Base-by-base conservation (phyloP, 2,797 vertebrate genomes). In the Phoebastria nigripes region DNA sequence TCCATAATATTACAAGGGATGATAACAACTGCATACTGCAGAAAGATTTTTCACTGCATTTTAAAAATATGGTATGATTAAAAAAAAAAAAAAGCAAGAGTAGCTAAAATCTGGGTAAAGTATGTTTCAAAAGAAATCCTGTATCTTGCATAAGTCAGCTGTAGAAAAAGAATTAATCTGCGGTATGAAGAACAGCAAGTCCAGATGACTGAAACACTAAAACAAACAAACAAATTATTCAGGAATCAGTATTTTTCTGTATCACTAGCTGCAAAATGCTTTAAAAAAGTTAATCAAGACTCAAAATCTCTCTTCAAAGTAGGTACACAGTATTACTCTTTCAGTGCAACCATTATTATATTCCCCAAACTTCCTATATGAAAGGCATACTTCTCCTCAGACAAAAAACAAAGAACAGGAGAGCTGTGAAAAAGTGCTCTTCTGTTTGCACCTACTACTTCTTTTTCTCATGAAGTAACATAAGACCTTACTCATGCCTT, bases 1-100 rank as follows among this genome's bases (percentile, higher is more conserved):
- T 56, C 35, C 37, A 5, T 70, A 44, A 22, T 0, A 0, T 42
- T 52, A 47, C 2, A 31, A 12, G 4, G 12, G 5, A 71, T 33
- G 8, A 22, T 22, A 59, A 54, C 3, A 79, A 80, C 7, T 33
- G 35, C 28, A n/a, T 21, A 54, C 7, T 15, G 5, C 2, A 5
- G 39, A 63, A 58, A 46, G 22, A 82, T 63, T 81, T 66, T 52
- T 83, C 37, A 67, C 4, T 31, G 11, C 6, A 47, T 49, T 47
- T 93, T 33, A 15, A 71, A 70, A 58, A 72, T 33, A 55, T 2
- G 3, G 35, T 21, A 46, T 39, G 33, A 59, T 78, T 44, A 16
- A 12, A 73, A 78, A 77, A 46, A n/a, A 35, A 35, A 35, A 35
- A 35, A 35, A 35, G 26, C 28, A 67, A 59, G 9, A 54, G 4